phyloP scores from a whole-genome alignment of 2,113 vertebrate species.

The Lepidothrix coronata region DNA sequence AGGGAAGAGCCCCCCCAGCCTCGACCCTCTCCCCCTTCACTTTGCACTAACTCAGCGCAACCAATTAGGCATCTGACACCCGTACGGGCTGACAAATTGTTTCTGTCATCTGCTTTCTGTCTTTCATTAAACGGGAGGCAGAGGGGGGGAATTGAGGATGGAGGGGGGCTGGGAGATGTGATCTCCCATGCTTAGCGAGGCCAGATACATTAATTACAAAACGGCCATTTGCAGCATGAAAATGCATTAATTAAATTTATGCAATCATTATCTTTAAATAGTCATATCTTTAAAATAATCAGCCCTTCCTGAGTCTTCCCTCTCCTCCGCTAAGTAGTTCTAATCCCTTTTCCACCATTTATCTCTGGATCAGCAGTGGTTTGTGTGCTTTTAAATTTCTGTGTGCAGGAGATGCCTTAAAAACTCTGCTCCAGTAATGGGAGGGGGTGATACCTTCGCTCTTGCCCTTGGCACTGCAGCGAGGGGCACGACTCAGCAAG shows the following conservation, averaged over 20 bases:
- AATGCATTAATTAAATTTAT: conserved; percentile 99
- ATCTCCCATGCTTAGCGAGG: conserved; percentile 82
- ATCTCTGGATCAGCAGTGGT: conserved; percentile 62
- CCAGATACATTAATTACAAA: conserved; percentile 87
- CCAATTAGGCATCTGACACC: conserved; percentile 94
- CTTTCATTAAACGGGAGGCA: conserved; percentile 78
- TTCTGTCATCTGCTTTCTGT: conserved; percentile 96
- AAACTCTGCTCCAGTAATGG: neutral
- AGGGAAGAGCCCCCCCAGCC: neutral
- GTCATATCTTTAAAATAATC: conserved; percentile 93
- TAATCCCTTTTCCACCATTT: conserved; percentile 69
- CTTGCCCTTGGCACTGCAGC: neutral
- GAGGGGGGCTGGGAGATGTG: conserved; percentile 66
- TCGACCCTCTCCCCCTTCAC: conserved; percentile 75
- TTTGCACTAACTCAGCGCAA: conserved; percentile 85
- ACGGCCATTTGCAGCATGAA: conserved; percentile 94
- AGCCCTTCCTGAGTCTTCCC: conserved; percentile 71
- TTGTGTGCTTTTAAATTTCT: neutral
- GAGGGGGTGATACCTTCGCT: neutral
- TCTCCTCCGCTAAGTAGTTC: conserved; percentile 51
- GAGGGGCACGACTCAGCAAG: neutral
- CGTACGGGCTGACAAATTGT: conserved; percentile 83
- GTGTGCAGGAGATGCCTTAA: neutral
- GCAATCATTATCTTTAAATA: conserved; percentile 99
- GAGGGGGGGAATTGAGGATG: conserved; percentile 28